Percentiles rank a stretch among this genome's conserved stretches.
These are phyloP conservation scores for Dinomys branickii DNA, from an alignment of 2,113 vertebrate species.

Conservation along the genomic window DNA sequence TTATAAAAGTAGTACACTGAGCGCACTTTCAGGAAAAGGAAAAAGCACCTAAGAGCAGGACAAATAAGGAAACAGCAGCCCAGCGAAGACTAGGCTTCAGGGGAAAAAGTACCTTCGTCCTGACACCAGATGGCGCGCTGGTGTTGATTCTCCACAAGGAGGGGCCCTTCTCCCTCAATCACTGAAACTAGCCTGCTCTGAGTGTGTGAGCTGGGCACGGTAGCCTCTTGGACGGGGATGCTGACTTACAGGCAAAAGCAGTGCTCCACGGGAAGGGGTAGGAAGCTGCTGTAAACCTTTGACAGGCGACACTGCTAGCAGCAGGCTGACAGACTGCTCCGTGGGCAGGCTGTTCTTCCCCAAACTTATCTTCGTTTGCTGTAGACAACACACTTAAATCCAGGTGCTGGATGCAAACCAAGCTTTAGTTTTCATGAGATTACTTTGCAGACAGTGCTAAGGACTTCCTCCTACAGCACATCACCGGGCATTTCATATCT, in stretches of 20 bases:
- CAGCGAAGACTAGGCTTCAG: neutral
- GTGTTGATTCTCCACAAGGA: neutral
- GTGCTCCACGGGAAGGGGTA: neutral
- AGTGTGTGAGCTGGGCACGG: rapidly evolving
- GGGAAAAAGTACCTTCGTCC: neutral
- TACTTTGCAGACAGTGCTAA: neutral
- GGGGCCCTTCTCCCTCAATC: neutral
- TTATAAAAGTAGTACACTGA: neutral
- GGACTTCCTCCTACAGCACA: no score
- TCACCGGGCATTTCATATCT: neutral
- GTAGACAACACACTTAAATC: neutral
- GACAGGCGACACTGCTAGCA: neutral
- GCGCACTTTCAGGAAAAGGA: neutral
- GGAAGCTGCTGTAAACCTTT: neutral
- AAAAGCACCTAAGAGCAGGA: neutral
- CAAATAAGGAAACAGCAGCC: neutral
- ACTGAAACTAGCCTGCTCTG: no score
- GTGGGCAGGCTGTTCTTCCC: neutral
- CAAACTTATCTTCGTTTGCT: neutral
- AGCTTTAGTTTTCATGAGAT: neutral
- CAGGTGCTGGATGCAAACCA: neutral
- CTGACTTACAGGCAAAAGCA: neutral
- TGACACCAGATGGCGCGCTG: neutral
- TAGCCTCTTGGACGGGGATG: neutral
- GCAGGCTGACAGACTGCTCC: no score